phyloP scores from a whole-genome alignment of 2,797 vertebrate genomes.

The Bovichtus diacanthus region DNA sequence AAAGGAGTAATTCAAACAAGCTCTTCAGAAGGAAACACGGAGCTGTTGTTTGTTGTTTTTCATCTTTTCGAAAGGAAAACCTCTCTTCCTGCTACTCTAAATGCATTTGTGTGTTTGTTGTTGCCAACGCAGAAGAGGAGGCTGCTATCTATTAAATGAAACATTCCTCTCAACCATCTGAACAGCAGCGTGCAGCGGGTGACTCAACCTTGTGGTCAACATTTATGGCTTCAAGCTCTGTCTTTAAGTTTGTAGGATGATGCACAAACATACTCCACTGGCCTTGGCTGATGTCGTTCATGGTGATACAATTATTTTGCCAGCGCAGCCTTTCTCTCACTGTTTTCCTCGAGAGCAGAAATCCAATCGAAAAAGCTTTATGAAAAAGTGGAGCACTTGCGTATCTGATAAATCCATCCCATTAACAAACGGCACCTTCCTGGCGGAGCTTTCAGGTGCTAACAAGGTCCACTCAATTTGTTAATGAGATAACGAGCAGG shows the following conservation, averaged over 20 bases:
- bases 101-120: conserved; percentile 61
- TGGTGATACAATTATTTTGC: conserved; percentile 57
- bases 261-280: conserved; percentile 24
- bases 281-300: conserved; percentile 28
- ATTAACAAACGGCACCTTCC: conserved; percentile 58
- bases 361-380: conserved; percentile 8
- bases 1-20: conserved; percentile 69
- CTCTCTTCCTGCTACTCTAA: conserved; percentile 43
- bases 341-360: conserved; percentile 41
- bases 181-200: conserved; percentile 47
- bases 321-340: conserved; percentile 8
- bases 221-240: conserved; percentile 37
- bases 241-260: conserved; percentile 42
- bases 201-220: conserved; percentile 60
- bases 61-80: conserved; percentile 53
- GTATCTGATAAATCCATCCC: conserved; percentile 39
- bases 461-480: conserved; percentile 71
- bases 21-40: conserved; percentile 53
- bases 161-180: conserved; percentile 46
- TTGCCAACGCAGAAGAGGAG: conserved; percentile 51
- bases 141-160: conserved; percentile 67
- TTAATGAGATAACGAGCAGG: conserved; percentile 79
- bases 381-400: conserved; percentile 4
- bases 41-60: conserved; percentile 55
- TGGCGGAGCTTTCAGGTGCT: conserved; percentile 59